A percentile compares a stretch with the other conserved stretches of the same genome.
These are phyloP conservation scores for Polypterus senegalus DNA, from an alignment of 2,113 vertebrate species.

Conservation along the genomic window DNA sequence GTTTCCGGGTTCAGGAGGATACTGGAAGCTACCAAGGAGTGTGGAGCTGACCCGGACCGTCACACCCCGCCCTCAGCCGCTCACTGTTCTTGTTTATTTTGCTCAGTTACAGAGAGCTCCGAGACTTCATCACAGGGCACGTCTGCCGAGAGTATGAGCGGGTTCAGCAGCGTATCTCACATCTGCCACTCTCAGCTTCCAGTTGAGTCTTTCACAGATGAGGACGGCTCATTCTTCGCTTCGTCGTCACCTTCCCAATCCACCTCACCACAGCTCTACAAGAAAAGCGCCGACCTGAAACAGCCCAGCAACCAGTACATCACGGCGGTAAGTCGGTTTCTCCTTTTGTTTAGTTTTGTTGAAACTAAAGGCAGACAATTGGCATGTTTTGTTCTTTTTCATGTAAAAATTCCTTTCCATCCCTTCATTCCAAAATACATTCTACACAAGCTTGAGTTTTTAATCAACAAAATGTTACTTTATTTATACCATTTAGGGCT, in stretches of 20 bases:
- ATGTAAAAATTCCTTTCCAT: neutral
- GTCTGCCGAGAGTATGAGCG: slow-evolving; percentile 45
- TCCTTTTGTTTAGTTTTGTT: neutral
- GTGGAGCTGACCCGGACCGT: too few species aligned
- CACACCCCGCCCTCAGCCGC: too few species aligned
- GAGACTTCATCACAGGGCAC: slow-evolving; percentile 53
- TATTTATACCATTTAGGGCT: neutral
- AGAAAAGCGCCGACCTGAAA: slow-evolving; percentile 38
- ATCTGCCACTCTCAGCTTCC: slow-evolving; percentile 21
- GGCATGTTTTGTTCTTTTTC: neutral
- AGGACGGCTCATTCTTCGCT: slow-evolving; percentile 35
- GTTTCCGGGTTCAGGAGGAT: too few species aligned
- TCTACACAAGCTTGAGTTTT: neutral
- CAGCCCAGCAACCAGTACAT: slow-evolving; percentile 39
- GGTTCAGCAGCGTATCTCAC: slow-evolving; percentile 27
- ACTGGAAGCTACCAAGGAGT: too few species aligned
- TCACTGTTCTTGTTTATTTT: slow-evolving; percentile 6
- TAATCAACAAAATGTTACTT: neutral
- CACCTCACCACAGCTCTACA: slow-evolving; percentile 35
- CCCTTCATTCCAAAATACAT: neutral
- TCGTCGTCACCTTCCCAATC: slow-evolving; percentile 25
- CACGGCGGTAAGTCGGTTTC: slow-evolving; percentile 43
- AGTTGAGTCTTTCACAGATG: slow-evolving; percentile 39
- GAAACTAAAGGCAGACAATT: neutral
- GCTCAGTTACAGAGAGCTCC: slow-evolving; percentile 45